Base-by-base conservation (phyloP, 2,113 vertebrate species). In the Opisthocomus hoazin region DNA sequence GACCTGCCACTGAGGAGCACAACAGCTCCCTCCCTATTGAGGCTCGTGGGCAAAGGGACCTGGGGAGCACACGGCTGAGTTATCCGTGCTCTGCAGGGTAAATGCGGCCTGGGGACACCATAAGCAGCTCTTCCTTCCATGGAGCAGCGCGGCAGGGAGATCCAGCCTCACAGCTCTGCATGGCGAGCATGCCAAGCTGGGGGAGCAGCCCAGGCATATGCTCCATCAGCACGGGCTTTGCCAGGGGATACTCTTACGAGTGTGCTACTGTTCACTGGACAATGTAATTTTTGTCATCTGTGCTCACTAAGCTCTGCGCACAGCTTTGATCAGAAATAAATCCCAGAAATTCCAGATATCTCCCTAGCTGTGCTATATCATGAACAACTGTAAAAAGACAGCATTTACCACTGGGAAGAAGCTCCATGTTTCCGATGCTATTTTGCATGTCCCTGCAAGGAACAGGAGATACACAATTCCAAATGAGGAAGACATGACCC, bases 301-400 rank as follows among this genome's bases (percentile, higher is more conserved):
- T 69, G 32, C 58, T 93, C 64, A 32, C 41, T 70, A 77, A 86
- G 27, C 50, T 87, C 71, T 82, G 51, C 2, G 2, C 46, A 54
- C 15, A 70, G 75, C 82, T 96, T 94, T 93, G 84, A 94, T 93
- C 65, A 80, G 79, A 95, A 97, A 94, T 89, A 94, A 95, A 90
- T 80, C 87, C 87, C 50, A 93, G 92, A 94, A 96, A 94, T 93
- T 93, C 87, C 75, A 85, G 70, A 70, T 94, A 94, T 30, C 41
- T 93, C 65, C 54, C 71, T 88, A 80, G 69, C 63, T 70, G 75
- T 80, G 75, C 51, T 53, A 5, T 87, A 77, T 79, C 70, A 74
- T 8, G 82, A 90, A 51, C 68, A 93, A 66, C 63, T 36, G 50
- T 48, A 87, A 37, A 91, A 90, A 87, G 89, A 69, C 0, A 0